These are phyloP conservation scores for Siderastrea radians DNA, from an alignment of 92 coral and sea anemone genomes.

Conservation along the genomic window DNA sequence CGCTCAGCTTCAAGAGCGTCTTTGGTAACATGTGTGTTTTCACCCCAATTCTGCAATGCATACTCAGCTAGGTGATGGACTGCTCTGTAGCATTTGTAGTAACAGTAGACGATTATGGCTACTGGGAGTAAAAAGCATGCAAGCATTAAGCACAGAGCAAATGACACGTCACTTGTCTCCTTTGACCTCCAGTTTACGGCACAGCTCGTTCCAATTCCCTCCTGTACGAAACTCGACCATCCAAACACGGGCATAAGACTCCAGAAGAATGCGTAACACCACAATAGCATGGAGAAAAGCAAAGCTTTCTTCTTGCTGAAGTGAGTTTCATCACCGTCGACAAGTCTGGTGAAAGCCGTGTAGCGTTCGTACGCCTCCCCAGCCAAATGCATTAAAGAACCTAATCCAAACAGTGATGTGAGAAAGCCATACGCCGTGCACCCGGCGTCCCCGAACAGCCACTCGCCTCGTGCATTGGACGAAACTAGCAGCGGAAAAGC, in stretches of 20 bases:
- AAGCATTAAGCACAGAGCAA: slow-evolving; percentile 2
- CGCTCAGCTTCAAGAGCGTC: slow-evolving; percentile 21
- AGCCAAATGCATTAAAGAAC: slow-evolving; percentile 21
- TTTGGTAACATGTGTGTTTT: neutral
- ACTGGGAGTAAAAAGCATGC: slow-evolving; percentile 39
- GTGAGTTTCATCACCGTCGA: neutral
- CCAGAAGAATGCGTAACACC: slow-evolving; percentile 47
- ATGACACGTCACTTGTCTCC: neutral
- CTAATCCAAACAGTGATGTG: slow-evolving; percentile 28
- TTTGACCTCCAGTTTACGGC: slow-evolving; percentile 31
- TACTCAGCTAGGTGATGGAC: neutral
- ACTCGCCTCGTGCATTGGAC: slow-evolving; percentile 34
- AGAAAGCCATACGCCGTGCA: slow-evolving; percentile 37
- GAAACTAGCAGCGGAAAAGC: slow-evolving; percentile 13
- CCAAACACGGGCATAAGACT: slow-evolving; percentile 34
- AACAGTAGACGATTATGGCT: slow-evolving; percentile 6
- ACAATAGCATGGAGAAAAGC: neutral
- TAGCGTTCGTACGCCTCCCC: slow-evolving; percentile 48
- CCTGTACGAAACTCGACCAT: slow-evolving; percentile 37
- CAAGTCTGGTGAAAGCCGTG: slow-evolving; percentile 14
- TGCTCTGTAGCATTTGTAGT: neutral
- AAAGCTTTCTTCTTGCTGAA: slow-evolving; percentile 25
- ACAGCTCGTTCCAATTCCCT: slow-evolving; percentile 58
- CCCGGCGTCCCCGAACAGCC: slow-evolving; percentile 39
- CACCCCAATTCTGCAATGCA: slow-evolving; percentile 35